These are phyloP conservation scores for Channa maculata DNA, from an alignment of 2,113 vertebrate genomes.

Conservation along the genomic window DNA sequence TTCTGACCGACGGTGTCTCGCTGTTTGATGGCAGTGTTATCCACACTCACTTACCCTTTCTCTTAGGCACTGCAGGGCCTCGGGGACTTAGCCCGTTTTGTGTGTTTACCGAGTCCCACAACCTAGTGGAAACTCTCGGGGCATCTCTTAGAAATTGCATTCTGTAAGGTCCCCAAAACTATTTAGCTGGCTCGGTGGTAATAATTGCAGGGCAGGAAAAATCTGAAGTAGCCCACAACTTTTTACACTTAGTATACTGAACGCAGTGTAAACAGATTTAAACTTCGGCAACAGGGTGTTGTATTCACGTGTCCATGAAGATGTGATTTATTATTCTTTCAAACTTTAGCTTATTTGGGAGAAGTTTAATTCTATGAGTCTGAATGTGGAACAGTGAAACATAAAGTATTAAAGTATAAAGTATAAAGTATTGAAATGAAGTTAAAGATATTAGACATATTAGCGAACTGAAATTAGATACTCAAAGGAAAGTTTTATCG, in stretches of 20 bases:
- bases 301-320: background rate
- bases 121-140: slow-evolving; percentile 59
- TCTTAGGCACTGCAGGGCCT: slow-evolving; percentile 58
- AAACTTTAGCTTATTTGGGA: background rate
- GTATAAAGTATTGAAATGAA: no score
- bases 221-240: slow-evolving; percentile 20
- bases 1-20: slow-evolving; percentile 55
- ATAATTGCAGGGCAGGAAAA: slow-evolving; percentile 49
- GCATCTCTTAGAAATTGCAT: slow-evolving; percentile 72
- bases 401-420: background rate
- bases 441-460: no score
- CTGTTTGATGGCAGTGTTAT: slow-evolving; percentile 74
- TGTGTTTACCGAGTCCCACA: slow-evolving; percentile 76
- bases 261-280: background rate
- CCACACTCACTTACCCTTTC: slow-evolving; percentile 76
- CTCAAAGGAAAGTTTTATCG: no score
- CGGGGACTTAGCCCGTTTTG: slow-evolving; percentile 54
- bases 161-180: slow-evolving; percentile 58
- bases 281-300: background rate
- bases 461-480: no score
- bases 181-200: slow-evolving; percentile 48
- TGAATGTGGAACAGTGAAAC: background rate
- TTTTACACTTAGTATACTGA: background rate
- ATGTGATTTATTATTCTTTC: background rate
- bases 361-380: background rate